phyloP scores from a whole-genome alignment of 2,113 vertebrate species.

The Atrichornis clamosus region DNA sequence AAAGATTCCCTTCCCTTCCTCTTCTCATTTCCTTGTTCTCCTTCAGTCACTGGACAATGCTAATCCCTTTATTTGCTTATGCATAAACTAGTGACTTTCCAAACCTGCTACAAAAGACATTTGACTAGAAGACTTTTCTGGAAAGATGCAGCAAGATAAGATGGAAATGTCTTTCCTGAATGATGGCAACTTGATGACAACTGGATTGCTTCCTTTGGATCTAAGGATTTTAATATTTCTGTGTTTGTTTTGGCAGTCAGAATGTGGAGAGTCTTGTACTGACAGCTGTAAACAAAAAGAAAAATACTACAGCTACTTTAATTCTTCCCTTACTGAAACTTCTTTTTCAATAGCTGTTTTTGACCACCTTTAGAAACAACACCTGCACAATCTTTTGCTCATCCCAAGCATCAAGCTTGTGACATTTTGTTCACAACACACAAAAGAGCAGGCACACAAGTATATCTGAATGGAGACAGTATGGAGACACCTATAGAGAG shows the following conservation, averaged over 20 bases:
- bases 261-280: neutral
- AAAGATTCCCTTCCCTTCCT: slow-evolving; percentile 58
- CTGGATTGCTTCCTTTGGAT: neutral
- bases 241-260: neutral
- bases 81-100: neutral
- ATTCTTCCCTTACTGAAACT: neutral
- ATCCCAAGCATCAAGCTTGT: neutral
- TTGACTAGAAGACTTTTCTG: neutral
- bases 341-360: neutral
- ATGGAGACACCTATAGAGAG: neutral
- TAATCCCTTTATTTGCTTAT: neutral
- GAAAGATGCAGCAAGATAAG: neutral
- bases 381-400: neutral
- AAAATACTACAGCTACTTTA: neutral
- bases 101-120: neutral
- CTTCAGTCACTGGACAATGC: neutral
- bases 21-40: slow-evolving; percentile 59
- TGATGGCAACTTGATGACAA: neutral
- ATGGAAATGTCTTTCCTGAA: neutral
- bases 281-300: neutral
- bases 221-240: neutral
- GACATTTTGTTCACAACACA: neutral
- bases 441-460: neutral
- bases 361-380: neutral
- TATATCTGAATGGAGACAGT: neutral